These are phyloP conservation scores for Channa striata DNA, from an alignment of 2,797 vertebrate species.

Conservation along the genomic window DNA sequence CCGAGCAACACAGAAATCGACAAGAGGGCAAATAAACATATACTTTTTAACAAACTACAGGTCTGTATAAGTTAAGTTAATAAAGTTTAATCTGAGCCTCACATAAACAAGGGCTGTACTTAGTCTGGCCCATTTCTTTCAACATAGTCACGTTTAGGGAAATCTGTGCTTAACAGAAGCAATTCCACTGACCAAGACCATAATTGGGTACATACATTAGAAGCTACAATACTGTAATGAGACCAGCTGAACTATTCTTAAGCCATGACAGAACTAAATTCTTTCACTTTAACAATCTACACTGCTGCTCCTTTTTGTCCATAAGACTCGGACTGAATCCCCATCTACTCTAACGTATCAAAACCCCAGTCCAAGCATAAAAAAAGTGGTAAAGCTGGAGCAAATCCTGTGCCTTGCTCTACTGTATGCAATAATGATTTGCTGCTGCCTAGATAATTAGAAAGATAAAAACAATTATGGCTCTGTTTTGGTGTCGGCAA, in stretches of 20 bases:
- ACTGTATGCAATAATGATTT: slow-evolving; percentile 14
- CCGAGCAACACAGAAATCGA: too few species aligned
- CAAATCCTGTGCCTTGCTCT: background rate
- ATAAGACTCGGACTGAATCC: slow-evolving; percentile 47
- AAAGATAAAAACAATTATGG: slow-evolving; percentile 20
- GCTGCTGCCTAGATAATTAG: slow-evolving; percentile 14
- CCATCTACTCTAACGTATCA: slow-evolving; percentile 20
- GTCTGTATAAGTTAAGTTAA: too few species aligned
- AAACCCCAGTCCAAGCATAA: background rate
- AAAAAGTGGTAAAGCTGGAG: background rate
- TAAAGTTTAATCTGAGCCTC: too few species aligned
- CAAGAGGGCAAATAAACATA: too few species aligned
- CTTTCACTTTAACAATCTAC: slow-evolving; percentile 26
- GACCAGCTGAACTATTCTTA: background rate
- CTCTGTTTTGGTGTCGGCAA: slow-evolving; percentile 12
- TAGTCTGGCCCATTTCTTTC: too few species aligned
- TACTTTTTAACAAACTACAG: too few species aligned
- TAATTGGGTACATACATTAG: too few species aligned
- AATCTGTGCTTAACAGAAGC: background rate
- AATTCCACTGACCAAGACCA: background rate
- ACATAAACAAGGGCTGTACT: too few species aligned
- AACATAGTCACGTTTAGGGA: too few species aligned
- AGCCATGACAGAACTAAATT: background rate
- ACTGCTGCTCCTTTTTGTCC: slow-evolving; percentile 9
- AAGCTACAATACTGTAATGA: too few species aligned